Percentiles rank a stretch among this genome's conserved stretches.
These are phyloP conservation scores for Terrapene triunguis DNA, from an alignment of 2,113 vertebrate species.

Conservation along the genomic window DNA sequence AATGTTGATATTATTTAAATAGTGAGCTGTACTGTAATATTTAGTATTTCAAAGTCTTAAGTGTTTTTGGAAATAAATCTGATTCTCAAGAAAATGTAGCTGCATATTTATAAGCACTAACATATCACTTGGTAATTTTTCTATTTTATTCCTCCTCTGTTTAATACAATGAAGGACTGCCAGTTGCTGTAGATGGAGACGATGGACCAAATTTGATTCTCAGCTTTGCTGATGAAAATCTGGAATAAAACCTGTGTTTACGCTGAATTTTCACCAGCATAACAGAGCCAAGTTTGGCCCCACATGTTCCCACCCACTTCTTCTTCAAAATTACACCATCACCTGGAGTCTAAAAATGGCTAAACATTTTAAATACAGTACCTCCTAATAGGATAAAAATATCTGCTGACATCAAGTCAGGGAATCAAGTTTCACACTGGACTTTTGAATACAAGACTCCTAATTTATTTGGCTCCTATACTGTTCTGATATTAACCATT, in stretches of 20 bases:
- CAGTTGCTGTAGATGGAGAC: neutral
- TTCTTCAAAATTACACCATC: neutral
- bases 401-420: slow-evolving; percentile 17
- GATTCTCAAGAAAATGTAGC: neutral
- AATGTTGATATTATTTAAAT: neutral
- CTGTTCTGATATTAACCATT: neutral
- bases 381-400: slow-evolving; percentile 40
- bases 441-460: slow-evolving; percentile 43
- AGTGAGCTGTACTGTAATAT: neutral
- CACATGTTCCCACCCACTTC: neutral
- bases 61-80: neutral
- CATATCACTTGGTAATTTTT: neutral
- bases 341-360: neutral
- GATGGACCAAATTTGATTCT: neutral
- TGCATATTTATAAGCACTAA: neutral
- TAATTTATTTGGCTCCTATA: slow-evolving; percentile 35
- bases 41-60: neutral
- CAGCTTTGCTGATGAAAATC: neutral
- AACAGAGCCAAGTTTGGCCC: neutral
- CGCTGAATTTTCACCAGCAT: neutral
- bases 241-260: neutral
- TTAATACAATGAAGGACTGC: neutral
- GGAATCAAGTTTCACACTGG: slow-evolving; percentile 4
- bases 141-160: neutral
- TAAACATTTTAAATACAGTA: slow-evolving; percentile 35